Conservation (phyloP, 2,888 invertebrate species). For the Cancer borealis region DNA sequence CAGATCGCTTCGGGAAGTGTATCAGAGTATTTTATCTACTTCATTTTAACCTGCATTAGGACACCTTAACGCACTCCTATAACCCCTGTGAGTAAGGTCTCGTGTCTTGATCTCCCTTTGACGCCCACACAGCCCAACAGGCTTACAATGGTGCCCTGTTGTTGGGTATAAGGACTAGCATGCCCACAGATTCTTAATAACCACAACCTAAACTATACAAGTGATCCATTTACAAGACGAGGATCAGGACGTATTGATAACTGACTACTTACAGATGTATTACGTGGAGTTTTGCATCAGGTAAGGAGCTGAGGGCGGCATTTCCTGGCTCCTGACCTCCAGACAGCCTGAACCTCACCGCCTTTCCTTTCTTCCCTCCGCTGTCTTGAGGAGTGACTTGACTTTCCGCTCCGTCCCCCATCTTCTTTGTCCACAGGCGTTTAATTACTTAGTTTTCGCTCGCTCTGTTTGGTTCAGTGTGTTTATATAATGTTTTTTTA, state of each 20-base stretch:
- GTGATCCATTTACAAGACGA: neutral
- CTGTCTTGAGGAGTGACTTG: neutral
- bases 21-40: neutral
- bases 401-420: neutral
- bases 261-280: neutral
- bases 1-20: neutral
- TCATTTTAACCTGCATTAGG: neutral
- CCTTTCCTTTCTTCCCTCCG: neutral
- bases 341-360: neutral
- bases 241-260: neutral
- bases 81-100: neutral
- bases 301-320: neutral
- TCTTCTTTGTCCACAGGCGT: neutral
- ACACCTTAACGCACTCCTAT: neutral
- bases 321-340: slow-evolving; percentile 37
- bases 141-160: too few relatives aligned
- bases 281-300: neutral
- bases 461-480: neutral
- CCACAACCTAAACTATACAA: neutral
- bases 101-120: too few relatives aligned
- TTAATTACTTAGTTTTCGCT: neutral
- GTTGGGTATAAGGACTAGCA: too few relatives aligned
- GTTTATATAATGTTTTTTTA: neutral
- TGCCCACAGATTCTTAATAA: too few relatives aligned
- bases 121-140: too few relatives aligned